phyloP scores from a whole-genome alignment of 1,140 invertebrate genomes.

The Heliconius hewitsoni region DNA sequence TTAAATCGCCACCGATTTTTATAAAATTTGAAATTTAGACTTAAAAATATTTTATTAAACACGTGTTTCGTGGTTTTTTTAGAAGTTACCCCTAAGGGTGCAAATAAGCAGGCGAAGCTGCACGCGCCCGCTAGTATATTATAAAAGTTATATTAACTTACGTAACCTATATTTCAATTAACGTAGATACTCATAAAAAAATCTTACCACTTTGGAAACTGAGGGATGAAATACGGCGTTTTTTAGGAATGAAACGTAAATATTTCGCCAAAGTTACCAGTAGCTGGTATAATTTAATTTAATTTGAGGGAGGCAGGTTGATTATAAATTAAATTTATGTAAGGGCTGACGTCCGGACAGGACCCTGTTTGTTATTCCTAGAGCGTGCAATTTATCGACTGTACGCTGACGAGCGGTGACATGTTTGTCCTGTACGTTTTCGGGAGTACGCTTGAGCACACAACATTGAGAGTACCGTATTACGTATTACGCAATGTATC shows the following conservation, averaged over 20 bases:
- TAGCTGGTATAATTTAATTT: slow-evolving; percentile 74
- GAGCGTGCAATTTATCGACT: slow-evolving; percentile 66
- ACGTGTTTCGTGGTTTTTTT: no score
- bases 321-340: slow-evolving; percentile 79
- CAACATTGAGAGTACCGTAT: slow-evolving; percentile 10
- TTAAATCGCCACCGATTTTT: no score
- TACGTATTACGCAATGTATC: slow-evolving; percentile 1
- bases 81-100: no score
- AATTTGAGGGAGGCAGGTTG: slow-evolving; percentile 61
- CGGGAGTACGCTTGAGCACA: slow-evolving; percentile 28
- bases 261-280: slow-evolving; percentile 60
- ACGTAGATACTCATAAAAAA: not conserved
- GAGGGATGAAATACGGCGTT: slow-evolving; percentile 52
- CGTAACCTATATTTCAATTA: not conserved
- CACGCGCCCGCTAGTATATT: not conserved
- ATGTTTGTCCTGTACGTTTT: slow-evolving; percentile 39
- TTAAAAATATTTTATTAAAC: no score
- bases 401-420: slow-evolving; percentile 45
- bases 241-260: slow-evolving; percentile 65
- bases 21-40: no score
- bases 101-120: no score
- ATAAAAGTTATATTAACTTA: not conserved
- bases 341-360: slow-evolving; percentile 55
- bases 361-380: slow-evolving; percentile 60
- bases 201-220: slow-evolving; percentile 33